Evolutionary conservation across 2,113 vertebrate species (phyloP), one percentile per base, ranked within the genome.

Genomic region (Macaca mulatta): DNA sequence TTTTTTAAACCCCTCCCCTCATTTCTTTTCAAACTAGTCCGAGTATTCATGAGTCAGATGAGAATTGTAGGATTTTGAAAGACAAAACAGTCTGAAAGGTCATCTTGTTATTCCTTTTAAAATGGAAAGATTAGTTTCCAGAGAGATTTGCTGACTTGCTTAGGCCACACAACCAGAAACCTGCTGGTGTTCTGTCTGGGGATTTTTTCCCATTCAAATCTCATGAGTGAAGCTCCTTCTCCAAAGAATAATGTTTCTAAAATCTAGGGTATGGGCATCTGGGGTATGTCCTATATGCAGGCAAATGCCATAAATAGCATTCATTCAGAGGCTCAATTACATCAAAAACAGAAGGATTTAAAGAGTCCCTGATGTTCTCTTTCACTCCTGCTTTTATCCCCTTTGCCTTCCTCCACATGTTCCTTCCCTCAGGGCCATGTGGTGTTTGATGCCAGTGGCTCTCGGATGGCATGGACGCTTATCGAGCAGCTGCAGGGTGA

Each of bases 381-480:
- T 89, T 78, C 27, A 20, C 64, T 90, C 55, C 45, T 72, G 91
- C 95, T 96, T 92, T 96, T 82, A 69, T 96, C 61, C 48, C 59
- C 59, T 93, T 72, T 88, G 77, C 91, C 87, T 84, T 77, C 77
- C 84, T 50, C 81, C 18, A 18, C 94, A 25, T 70, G 52, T 80
- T 61, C 55, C 69, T 30, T 93, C 93, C 90, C 89, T 45, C 98
- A 99, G 99, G 99, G 99, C 61, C 99, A 99, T 32, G 99, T 99
- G 69, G 99, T 99, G 96, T 99, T 99, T 50, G 99, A 99, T 18
- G 99, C 99, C 93, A 99, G 99, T 32, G 99, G 99, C 22, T 99
- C 99, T 91, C 99, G 99, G 97, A 99, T 99, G 99, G 99, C 99
- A 8, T 99, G 99, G 99, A 99, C 99, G 0, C 99, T 99, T 30